phyloP scores from a whole-genome alignment of 2,888 invertebrate genomes.

The Ennomos quercinarius region DNA sequence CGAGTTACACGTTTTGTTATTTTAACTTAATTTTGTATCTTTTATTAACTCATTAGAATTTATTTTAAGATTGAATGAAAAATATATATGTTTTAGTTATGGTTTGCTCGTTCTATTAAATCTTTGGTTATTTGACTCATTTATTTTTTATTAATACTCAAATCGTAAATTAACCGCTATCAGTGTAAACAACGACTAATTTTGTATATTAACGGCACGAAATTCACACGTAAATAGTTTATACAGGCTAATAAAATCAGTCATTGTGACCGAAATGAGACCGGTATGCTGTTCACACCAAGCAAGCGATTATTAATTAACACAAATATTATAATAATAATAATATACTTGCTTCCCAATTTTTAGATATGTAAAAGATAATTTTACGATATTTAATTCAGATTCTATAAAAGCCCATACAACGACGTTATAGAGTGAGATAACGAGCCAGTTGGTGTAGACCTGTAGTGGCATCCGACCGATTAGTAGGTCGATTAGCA shows the following conservation, averaged over 20 bases:
- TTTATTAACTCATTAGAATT: not conserved
- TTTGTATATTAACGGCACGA: slow-evolving; percentile 1
- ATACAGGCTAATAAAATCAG: not conserved
- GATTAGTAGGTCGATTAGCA: slow-evolving; percentile 79
- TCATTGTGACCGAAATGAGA: no score
- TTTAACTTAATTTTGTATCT: slow-evolving; percentile 5
- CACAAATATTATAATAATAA: no score
- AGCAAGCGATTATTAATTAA: no score
- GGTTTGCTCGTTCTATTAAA: no score
- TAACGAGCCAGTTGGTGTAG: slow-evolving; percentile 33
- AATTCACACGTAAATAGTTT: not conserved
- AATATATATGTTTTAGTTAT: no score
- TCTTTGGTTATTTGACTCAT: no score
- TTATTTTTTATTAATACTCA: no score
- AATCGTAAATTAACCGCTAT: no score
- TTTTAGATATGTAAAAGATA: not conserved
- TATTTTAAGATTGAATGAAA: not conserved
- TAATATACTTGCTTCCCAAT: no score
- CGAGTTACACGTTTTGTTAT: slow-evolving; percentile 37
- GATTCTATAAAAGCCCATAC: slow-evolving; percentile 6
- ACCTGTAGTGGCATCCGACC: slow-evolving; percentile 46
- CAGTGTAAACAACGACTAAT: not conserved
- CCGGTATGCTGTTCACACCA: no score
- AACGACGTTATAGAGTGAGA: slow-evolving; percentile 16
- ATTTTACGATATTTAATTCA: slow-evolving; percentile 5